These are phyloP conservation scores for Drosophila falleni DNA, from an alignment of 2,888 invertebrate species.

Conservation along the genomic window DNA sequence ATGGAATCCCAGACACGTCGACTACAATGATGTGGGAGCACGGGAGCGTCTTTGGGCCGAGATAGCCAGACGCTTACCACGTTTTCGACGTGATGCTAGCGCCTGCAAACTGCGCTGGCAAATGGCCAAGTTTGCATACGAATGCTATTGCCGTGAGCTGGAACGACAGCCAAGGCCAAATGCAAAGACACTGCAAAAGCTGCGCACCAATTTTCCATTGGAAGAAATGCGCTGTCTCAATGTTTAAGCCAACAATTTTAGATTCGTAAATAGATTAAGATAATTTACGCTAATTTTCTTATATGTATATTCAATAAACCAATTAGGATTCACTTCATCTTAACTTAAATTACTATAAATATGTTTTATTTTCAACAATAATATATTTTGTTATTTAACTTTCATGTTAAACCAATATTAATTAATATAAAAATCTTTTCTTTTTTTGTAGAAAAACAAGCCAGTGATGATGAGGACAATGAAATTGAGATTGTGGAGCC, in stretches of 20 bases:
- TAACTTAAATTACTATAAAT: too few relatives aligned
- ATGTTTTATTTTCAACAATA: neutral
- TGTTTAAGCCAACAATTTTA: conserved; percentile 27
- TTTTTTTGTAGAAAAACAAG: conserved; percentile 83
- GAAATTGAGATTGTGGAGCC: conserved; percentile 85
- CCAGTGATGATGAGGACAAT: conserved; percentile 85
- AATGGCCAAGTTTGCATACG: conserved; percentile 80
- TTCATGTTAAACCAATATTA: neutral
- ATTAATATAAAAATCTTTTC: conserved; percentile 5
- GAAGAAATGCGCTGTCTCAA: conserved; percentile 80
- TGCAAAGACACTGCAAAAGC: conserved; percentile 68
- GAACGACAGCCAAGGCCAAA: conserved; percentile 64
- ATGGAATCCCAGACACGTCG: conserved; percentile 76
- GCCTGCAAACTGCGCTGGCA: conserved; percentile 82
- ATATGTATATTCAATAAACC: conserved; percentile 33
- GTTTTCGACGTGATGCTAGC: conserved; percentile 74
- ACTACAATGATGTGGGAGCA: conserved; percentile 71
- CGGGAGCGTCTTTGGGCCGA: conserved; percentile 80
- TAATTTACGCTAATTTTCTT: conserved; percentile 22
- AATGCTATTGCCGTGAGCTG: conserved; percentile 75
- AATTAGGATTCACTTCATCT: conserved; percentile 6
- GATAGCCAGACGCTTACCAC: conserved; percentile 68
- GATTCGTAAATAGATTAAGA: conserved; percentile 27
- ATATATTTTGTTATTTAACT: neutral
- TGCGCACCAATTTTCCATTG: conserved; percentile 76